phyloP scores from a whole-genome alignment of 2,888 invertebrate species.

The Melipona beecheii region DNA sequence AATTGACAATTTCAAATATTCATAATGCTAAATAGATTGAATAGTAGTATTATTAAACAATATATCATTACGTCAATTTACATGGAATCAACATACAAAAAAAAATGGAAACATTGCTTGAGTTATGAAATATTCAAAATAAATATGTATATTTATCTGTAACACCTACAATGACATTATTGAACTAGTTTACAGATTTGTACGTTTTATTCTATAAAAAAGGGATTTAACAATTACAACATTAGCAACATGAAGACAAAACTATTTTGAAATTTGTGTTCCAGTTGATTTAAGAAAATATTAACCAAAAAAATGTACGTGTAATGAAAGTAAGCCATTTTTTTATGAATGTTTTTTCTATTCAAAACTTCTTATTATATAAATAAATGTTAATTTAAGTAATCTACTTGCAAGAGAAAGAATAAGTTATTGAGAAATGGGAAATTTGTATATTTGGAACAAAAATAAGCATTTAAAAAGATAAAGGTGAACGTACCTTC shows the following conservation, averaged over 20 bases:
- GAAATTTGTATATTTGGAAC: background rate
- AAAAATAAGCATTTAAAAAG: constrained; percentile 44
- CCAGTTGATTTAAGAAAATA: background rate
- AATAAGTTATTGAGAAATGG: background rate
- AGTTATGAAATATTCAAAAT: background rate
- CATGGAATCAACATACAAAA: background rate
- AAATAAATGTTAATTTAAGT: background rate
- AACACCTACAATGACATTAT: background rate
- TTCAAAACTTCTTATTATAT: background rate
- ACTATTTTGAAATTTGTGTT: background rate
- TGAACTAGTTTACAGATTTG: background rate
- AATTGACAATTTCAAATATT: background rate
- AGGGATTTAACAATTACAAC: background rate
- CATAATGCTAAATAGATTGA: background rate
- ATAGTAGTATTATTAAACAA: background rate
- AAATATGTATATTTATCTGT: background rate
- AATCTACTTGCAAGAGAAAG: background rate
- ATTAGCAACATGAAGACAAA: background rate
- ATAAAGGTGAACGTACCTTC: constrained; percentile 55
- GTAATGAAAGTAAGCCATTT: constrained; percentile 14
- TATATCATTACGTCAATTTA: background rate
- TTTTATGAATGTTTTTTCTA: background rate
- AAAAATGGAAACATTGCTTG: background rate
- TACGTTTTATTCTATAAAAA: background rate
- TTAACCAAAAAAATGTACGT: background rate